Base-by-base conservation (phyloP, 1,140 invertebrate genomes). In the Drusus annulatus region DNA sequence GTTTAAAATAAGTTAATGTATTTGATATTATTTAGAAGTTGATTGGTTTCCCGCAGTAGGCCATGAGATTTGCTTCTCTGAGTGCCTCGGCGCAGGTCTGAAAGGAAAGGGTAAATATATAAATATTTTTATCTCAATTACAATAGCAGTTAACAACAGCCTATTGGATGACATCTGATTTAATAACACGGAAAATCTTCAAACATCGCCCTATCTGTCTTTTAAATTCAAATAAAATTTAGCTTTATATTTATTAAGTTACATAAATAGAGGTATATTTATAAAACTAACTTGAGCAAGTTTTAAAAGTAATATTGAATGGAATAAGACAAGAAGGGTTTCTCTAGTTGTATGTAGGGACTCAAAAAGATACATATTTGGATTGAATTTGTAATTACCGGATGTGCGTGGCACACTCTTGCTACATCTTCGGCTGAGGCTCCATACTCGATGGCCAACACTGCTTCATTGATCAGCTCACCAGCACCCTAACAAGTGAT, bases 391-490 rank as follows among this genome's bases (percentile, higher is more conserved):
- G 45, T 76, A 92, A 93, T 93, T 92, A 98, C 97, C 25, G 99
- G 99, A 94, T 99, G 99, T 74, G 99, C 98, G 90, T 99, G 99
- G 86, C 99, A 99, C 19, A 98, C 97, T 85, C 98, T 92, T 17
- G 99, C 98, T 84, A 99, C 93, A 90, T 99, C 98, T 91, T 99
- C 99, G 84, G 97, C 96, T 0, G 98, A 97, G 8, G 98, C 99
- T 82, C 99, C 99, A 88, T 99, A 99, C 90, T 99, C 99, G 93
- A 99, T 97, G 3, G 98, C 98, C 83, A 99, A 91, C 21, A 97
- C 97, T 63, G 98, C 98, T 90, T 99, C 98, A 87, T 99, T 99
- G 84, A 99, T 96, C 82, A 99, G 90, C 90, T 99, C 98, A 77
- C 98, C 98, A 83, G 96, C 98, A 84, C 92, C 93, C 92, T 93